These are phyloP conservation scores for Oscheius myriophilus DNA, from an alignment of 2,888 invertebrate genomes.

Conservation along the genomic window DNA sequence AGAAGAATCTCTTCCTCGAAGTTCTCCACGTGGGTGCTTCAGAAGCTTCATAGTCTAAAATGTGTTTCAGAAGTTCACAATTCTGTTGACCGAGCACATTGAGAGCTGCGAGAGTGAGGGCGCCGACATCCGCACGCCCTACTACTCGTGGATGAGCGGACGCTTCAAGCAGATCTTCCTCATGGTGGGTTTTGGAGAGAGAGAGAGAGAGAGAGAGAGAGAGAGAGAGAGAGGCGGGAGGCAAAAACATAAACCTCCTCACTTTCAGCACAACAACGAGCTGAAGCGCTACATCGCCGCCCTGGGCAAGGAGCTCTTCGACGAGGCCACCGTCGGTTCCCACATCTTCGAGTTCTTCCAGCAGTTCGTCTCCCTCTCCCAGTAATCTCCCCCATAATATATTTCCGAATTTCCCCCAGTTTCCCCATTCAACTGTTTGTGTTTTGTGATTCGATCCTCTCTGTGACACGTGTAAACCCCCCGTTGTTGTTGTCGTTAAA, in stretches of 20 bases:
- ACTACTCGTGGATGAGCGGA: conserved; percentile 95
- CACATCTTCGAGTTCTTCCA: conserved; percentile 96
- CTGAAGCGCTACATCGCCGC: conserved; percentile 95
- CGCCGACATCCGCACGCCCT: conserved; percentile 82
- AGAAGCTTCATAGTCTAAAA: neutral
- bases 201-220: no score
- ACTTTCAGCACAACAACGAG: conserved; percentile 91
- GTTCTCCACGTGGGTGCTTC: conserved; percentile 58
- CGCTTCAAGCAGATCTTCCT: conserved; percentile 93
- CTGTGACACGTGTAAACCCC: no score
- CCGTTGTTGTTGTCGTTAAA: no score
- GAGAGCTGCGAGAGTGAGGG: conserved; percentile 83
- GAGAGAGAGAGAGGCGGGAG: neutral
- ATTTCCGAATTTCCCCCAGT: no score
- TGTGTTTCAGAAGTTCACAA: conserved; percentile 84
- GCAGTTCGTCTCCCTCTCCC: conserved; percentile 87
- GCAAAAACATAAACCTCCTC: no score
- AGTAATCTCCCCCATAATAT: conserved; percentile 9
- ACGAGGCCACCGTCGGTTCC: conserved; percentile 89
- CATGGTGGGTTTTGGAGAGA: conserved; percentile 19
- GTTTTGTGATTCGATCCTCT: no score
- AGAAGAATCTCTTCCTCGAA: conserved; percentile 60
- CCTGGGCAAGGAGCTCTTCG: conserved; percentile 91
- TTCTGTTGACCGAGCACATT: conserved; percentile 94
- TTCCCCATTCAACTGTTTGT: no score